A percentile compares a stretch with the other conserved stretches of the same genome.
These are phyloP conservation scores for Coranthus polyacanthus DNA, from an alignment of 2,797 vertebrate genomes.

Conservation along the genomic window DNA sequence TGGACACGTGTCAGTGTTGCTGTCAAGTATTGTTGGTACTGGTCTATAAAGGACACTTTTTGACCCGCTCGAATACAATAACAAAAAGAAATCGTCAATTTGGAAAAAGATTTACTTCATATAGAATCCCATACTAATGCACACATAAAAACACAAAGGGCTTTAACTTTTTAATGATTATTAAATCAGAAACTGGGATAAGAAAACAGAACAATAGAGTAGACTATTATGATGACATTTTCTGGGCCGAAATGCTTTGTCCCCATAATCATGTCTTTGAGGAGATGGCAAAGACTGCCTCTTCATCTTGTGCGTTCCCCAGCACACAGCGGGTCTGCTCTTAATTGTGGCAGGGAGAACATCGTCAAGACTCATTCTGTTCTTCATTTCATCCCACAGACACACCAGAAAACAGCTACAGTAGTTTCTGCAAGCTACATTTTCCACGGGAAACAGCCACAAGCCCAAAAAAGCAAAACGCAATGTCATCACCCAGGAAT, in stretches of 20 bases:
- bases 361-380: slow-evolving; percentile 76
- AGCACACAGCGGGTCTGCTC: slow-evolving; percentile 76
- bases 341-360: slow-evolving; percentile 79
- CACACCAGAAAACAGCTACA: slow-evolving; percentile 77
- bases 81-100: slow-evolving; percentile 11
- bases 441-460: slow-evolving; percentile 82
- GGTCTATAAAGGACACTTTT: slow-evolving; percentile 16
- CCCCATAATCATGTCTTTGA: slow-evolving; percentile 60
- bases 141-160: slow-evolving; percentile 17
- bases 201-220: slow-evolving; percentile 54
- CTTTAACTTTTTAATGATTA: slow-evolving; percentile 32
- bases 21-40: slow-evolving; percentile 35
- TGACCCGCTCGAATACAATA: slow-evolving; percentile 16
- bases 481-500: slow-evolving; percentile 83
- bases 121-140: slow-evolving; percentile 13
- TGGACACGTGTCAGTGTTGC: slow-evolving; percentile 28
- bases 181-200: slow-evolving; percentile 40
- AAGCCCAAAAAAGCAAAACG: slow-evolving; percentile 76
- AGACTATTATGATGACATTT: slow-evolving; percentile 55
- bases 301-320: slow-evolving; percentile 73
- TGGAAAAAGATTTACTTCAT: slow-evolving; percentile 8
- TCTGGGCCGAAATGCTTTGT: slow-evolving; percentile 55
- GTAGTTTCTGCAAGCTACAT: slow-evolving; percentile 79
- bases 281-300: slow-evolving; percentile 65
- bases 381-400: slow-evolving; percentile 81